phyloP scores from a whole-genome alignment of 2,888 invertebrate species.

The Chesias legatella region DNA sequence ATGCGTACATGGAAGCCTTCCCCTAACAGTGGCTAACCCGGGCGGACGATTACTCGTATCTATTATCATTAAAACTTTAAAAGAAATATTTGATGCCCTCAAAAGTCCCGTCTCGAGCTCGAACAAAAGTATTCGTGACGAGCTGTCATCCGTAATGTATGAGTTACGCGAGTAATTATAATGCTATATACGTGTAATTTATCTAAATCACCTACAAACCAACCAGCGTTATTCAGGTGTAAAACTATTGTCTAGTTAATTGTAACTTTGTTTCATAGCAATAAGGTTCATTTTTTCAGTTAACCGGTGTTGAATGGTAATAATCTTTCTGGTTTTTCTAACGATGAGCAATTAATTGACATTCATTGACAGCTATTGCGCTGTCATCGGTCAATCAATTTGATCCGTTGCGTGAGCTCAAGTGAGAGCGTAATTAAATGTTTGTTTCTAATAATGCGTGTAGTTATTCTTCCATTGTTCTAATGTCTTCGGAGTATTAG shows the following conservation, averaged over 20 bases:
- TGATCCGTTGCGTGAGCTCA: slow-evolving; percentile 36
- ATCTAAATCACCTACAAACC: slow-evolving; percentile 23
- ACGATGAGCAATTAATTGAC: slow-evolving; percentile 58
- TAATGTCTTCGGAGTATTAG: neutral
- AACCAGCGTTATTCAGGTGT: neutral
- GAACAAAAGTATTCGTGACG: slow-evolving; percentile 12
- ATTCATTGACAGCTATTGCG: slow-evolving; percentile 50
- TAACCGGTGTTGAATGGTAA: neutral
- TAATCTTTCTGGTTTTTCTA: slow-evolving; percentile 20
- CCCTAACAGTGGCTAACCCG: too few species aligned
- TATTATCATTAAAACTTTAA: too few species aligned
- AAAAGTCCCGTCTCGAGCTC: too few species aligned
- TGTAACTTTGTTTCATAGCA: neutral
- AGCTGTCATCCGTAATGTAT: slow-evolving; percentile 20
- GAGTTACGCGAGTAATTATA: slow-evolving; percentile 18
- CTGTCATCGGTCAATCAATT: slow-evolving; percentile 50
- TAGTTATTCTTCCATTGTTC: slow-evolving; percentile 10
- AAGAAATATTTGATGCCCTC: too few species aligned
- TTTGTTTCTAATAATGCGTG: slow-evolving; percentile 19
- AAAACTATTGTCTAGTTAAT: slow-evolving; percentile 1
- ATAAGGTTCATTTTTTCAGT: neutral
- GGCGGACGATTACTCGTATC: too few species aligned
- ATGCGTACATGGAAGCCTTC: too few species aligned
- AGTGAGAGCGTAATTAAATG: slow-evolving; percentile 26
- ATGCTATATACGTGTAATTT: slow-evolving; percentile 20